phyloP scores from a whole-genome alignment of 2,888 invertebrate species.

The Calliopum simillimum region DNA sequence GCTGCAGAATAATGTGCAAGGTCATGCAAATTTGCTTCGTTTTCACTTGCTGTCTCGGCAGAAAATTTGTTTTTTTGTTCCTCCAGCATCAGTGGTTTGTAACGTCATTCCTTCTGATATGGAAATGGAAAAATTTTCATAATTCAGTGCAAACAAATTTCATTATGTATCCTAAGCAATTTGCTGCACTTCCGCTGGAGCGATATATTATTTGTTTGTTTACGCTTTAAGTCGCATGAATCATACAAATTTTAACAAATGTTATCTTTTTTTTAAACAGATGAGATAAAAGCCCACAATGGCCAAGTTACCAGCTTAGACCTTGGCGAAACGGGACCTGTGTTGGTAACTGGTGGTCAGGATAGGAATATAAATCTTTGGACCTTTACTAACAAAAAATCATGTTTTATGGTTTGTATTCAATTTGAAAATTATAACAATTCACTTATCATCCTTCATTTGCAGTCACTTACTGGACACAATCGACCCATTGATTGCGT shows the following conservation, averaged over 20 bases:
- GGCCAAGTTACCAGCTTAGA: slow-evolving; percentile 66
- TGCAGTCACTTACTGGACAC: slow-evolving; percentile 91
- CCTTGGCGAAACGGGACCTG: slow-evolving; percentile 67
- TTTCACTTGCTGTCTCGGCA: slow-evolving; percentile 6
- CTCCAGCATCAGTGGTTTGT: not conserved
- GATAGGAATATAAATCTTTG: slow-evolving; percentile 97
- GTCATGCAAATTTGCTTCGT: slow-evolving; percentile 44
- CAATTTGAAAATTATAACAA: not conserved
- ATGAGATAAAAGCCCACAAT: slow-evolving; percentile 67
- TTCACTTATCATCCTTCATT: slow-evolving; percentile 18
- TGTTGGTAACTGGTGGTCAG: slow-evolving; percentile 81
- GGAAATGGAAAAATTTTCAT: not conserved
- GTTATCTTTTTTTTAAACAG: slow-evolving; percentile 47
- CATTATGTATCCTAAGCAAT: slow-evolving; percentile 7
- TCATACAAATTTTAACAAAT: not conserved
- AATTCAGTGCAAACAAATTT: slow-evolving; percentile 11
- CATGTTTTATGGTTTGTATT: slow-evolving; percentile 87
- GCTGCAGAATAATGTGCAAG: slow-evolving; percentile 30
- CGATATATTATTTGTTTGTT: slow-evolving; percentile 1
- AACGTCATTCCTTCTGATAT: not conserved
- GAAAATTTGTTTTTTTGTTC: not conserved
- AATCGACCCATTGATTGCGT: slow-evolving; percentile 95
- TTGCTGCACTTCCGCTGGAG: slow-evolving; percentile 6
- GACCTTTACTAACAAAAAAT: slow-evolving; percentile 90
- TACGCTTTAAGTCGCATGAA: not conserved